Conservation (phyloP, 2,113 vertebrate species). For the Aspidoscelis tigris region DNA sequence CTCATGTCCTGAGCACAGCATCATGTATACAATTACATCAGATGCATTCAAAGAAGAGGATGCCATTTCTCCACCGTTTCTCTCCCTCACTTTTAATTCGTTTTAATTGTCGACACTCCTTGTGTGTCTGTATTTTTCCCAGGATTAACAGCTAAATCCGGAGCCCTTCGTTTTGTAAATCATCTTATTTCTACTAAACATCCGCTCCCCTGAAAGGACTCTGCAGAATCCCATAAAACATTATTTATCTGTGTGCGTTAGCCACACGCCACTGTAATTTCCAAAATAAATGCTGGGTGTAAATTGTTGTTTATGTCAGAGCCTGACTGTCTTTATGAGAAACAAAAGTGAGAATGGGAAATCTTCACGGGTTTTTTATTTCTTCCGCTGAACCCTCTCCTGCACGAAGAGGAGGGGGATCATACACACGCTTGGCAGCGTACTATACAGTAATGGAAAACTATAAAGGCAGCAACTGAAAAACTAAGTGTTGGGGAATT, state of each 20-base stretch:
- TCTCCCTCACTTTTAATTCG: slow-evolving; percentile 29
- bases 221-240: slow-evolving; percentile 82
- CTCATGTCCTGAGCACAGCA: background rate
- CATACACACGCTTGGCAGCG: slow-evolving; percentile 61
- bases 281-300: slow-evolving; percentile 84
- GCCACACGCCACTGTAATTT: slow-evolving; percentile 82
- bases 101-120: slow-evolving; percentile 61
- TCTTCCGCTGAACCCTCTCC: slow-evolving; percentile 75
- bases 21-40: background rate
- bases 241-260: slow-evolving; percentile 82
- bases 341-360: slow-evolving; percentile 80
- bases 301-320: slow-evolving; percentile 84
- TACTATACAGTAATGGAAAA: slow-evolving; percentile 58
- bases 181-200: slow-evolving; percentile 76
- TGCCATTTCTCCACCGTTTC: background rate
- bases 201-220: slow-evolving; percentile 77
- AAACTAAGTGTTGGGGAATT: slow-evolving; percentile 68
- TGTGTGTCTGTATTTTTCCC: slow-evolving; percentile 57
- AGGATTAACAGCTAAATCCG: slow-evolving; percentile 73
- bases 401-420: slow-evolving; percentile 55
- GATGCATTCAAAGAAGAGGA: background rate
- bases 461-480: slow-evolving; percentile 73
- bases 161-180: slow-evolving; percentile 69
- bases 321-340: slow-evolving; percentile 82
- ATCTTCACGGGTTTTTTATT: slow-evolving; percentile 74